A percentile compares a stretch with the other conserved stretches of the same genome.
phyloP scores from a whole-genome alignment of 1,140 invertebrate species.

The Drosophila grimshawi region DNA sequence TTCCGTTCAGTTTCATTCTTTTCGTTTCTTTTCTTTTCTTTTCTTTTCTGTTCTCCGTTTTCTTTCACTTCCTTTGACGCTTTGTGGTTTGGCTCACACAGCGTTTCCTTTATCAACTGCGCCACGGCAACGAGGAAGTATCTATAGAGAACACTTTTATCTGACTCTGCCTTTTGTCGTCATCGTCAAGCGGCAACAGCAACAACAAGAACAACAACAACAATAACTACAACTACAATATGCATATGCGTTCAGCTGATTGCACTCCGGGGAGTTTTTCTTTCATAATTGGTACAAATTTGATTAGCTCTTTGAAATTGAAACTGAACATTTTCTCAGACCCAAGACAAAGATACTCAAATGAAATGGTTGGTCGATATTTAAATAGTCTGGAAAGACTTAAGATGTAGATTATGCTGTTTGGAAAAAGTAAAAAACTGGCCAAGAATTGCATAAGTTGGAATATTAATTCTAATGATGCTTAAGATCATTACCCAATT shows the following conservation, averaged over 20 bases:
- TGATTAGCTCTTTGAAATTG: conserved; percentile 19
- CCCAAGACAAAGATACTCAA: conserved; percentile 26
- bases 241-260: conserved; percentile 44
- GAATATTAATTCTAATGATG: too few species aligned
- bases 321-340: conserved; percentile 40
- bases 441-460: too few species aligned
- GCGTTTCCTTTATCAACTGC: conserved; percentile 53
- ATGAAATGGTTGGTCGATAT: background rate
- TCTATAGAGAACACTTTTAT: conserved; percentile 47
- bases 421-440: background rate
- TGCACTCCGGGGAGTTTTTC: conserved; percentile 69
- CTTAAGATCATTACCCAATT: too few species aligned
- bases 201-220: conserved; percentile 5
- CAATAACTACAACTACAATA: conserved; percentile 3
- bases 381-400: background rate
- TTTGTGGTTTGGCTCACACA: conserved; percentile 58
- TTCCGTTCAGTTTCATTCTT: conserved; percentile 29
- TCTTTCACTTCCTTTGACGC: conserved; percentile 39
- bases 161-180: conserved; percentile 40
- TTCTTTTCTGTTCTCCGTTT: conserved; percentile 25
- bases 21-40: conserved; percentile 21
- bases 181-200: background rate
- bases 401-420: background rate
- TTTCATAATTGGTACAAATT: conserved; percentile 70
- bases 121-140: conserved; percentile 47